Percentiles rank a stretch among this genome's conserved stretches.
Conservation (phyloP, 2,888 invertebrate genomes). For the Quadroppia sp. region DNA sequence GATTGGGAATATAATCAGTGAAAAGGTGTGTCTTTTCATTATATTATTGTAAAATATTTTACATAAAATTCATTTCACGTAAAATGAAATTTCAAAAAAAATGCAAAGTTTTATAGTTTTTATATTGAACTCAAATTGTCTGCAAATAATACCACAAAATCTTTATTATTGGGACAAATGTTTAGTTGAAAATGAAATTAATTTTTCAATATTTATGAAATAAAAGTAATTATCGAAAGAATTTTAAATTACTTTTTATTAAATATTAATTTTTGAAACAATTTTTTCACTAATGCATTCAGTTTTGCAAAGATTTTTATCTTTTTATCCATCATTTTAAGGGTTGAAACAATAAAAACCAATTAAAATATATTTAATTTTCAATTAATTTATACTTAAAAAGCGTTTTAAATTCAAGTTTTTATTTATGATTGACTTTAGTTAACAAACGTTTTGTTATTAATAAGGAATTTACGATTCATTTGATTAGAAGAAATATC, state of each 20-base stretch:
- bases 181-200: background rate
- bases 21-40: background rate
- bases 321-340: no score
- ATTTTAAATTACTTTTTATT: no score
- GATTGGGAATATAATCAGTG: slow-evolving; percentile 18
- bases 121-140: slow-evolving; percentile 8
- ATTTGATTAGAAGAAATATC: background rate
- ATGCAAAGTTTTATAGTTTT: background rate
- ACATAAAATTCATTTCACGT: slow-evolving; percentile 15
- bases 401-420: background rate
- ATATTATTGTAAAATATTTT: background rate
- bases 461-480: no score
- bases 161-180: slow-evolving; percentile 14
- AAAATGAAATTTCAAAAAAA: background rate
- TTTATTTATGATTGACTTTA: no score
- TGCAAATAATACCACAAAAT: background rate
- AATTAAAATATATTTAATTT: no score
- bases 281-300: no score
- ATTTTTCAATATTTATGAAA: background rate
- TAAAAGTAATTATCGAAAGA: no score
- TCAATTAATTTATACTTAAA: background rate
- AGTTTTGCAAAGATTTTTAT: no score
- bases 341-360: no score
- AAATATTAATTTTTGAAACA: no score
- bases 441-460: no score